phyloP scores from a whole-genome alignment of 2,797 vertebrate genomes.

The Crotalus adamanteus region DNA sequence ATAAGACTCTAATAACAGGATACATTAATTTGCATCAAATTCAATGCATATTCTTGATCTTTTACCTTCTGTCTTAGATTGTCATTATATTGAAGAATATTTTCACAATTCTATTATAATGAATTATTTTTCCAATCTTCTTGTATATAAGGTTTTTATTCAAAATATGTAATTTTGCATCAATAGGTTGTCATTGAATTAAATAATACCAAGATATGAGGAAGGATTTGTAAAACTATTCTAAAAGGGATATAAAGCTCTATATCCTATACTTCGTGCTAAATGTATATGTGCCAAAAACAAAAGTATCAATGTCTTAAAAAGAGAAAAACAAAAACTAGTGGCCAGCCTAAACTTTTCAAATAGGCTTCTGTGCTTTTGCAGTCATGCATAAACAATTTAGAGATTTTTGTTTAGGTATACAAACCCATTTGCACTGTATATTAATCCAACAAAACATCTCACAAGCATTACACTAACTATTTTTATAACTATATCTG shows the following conservation, averaged over 20 bases:
- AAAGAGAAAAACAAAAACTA: neutral
- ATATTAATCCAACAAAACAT: neutral
- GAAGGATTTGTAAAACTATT: neutral
- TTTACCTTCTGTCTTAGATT: constrained; percentile 13
- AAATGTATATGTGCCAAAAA: neutral
- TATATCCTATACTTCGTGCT: neutral
- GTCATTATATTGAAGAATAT: neutral
- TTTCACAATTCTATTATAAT: constrained; percentile 21
- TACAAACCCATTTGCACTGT: neutral
- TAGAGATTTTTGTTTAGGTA: neutral
- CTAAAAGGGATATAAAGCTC: neutral
- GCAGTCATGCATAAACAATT: neutral
- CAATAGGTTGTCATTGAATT: neutral
- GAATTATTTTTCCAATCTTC: constrained; percentile 3
- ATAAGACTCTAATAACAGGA: neutral
- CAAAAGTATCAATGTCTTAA: neutral
- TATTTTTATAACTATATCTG: neutral
- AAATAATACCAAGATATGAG: neutral
- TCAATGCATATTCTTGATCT: constrained; percentile 20
- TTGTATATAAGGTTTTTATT: neutral
- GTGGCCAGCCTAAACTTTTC: neutral
- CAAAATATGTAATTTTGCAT: neutral
- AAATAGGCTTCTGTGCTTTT: neutral
- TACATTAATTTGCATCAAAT: neutral
- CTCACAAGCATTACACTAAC: neutral